These are phyloP conservation scores for Yasuhikotakia modesta DNA, from an alignment of 2,797 vertebrate genomes.

Conservation along the genomic window DNA sequence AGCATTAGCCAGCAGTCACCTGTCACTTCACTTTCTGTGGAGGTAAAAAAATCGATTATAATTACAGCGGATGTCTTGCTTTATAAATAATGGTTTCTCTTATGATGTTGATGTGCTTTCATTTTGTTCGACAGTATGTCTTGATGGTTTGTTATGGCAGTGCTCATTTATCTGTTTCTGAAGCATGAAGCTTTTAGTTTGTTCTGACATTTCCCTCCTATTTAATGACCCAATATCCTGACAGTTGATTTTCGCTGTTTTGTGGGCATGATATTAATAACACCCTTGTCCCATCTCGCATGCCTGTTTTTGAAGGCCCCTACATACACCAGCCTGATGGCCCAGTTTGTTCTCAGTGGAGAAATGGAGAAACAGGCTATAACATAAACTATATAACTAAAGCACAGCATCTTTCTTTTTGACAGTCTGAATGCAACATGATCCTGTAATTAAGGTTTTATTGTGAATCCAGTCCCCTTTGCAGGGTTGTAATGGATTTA, in stretches of 20 bases:
- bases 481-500: constrained; percentile 49
- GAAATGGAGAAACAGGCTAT: background rate
- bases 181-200: background rate
- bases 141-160: constrained; percentile 24
- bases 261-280: constrained; percentile 15
- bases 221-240: constrained; percentile 20
- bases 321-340: constrained; percentile 6
- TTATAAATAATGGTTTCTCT: constrained; percentile 1
- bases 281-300: background rate
- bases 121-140: constrained; percentile 28
- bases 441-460: constrained; percentile 56
- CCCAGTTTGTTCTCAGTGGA: too few relatives aligned
- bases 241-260: constrained; percentile 1
- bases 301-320: background rate
- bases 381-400: constrained; percentile 20
- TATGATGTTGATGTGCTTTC: constrained; percentile 25
- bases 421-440: constrained; percentile 36
- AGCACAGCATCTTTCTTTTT: constrained; percentile 22
- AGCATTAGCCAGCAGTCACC: constrained; percentile 57
- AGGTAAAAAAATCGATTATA: constrained; percentile 44
- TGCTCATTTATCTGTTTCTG: constrained; percentile 20
- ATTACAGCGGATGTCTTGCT: constrained; percentile 41
- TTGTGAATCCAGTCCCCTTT: constrained; percentile 34
- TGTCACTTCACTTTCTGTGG: constrained; percentile 46
- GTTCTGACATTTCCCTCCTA: constrained; percentile 24